Conservation (phyloP, 2,888 invertebrate genomes). For the Schizaphis graminum region DNA sequence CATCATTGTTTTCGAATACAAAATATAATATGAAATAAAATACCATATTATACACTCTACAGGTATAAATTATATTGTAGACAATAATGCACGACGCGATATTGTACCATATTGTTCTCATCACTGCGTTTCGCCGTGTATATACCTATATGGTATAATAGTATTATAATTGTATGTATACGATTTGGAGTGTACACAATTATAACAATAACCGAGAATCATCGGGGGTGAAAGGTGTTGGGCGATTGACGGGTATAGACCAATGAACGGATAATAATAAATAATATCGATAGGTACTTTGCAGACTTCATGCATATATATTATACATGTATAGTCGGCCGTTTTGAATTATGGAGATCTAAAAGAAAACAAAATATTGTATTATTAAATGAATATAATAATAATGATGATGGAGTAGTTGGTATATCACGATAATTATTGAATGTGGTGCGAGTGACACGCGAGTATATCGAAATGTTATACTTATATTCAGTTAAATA, state of each 20-base stretch:
- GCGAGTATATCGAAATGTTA: not conserved
- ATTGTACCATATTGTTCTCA: conserved; percentile 6
- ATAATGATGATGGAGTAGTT: not conserved
- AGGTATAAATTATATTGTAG: not conserved
- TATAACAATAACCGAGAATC: not conserved
- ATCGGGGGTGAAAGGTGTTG: not conserved
- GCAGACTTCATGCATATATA: not conserved
- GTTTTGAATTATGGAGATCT: not conserved
- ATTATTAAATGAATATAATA: not conserved
- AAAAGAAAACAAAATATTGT: not conserved
- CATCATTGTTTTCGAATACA: not conserved
- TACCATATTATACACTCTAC: not conserved
- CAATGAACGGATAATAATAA: not conserved
- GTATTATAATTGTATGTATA: not conserved
- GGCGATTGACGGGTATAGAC: not conserved
- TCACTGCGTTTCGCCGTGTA: not conserved
- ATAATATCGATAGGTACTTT: not conserved
- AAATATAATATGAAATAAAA: conserved; percentile 8
- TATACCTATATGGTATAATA: not conserved
- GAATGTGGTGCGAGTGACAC: not conserved
- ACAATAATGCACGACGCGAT: not conserved
- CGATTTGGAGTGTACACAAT: not conserved
- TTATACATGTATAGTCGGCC: no score
- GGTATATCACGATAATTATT: not conserved
- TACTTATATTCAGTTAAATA: not conserved